Percentiles rank a stretch among this genome's conserved stretches.
These are phyloP conservation scores for Cololabis saira DNA, from an alignment of 2,113 vertebrate species.

Conservation along the genomic window DNA sequence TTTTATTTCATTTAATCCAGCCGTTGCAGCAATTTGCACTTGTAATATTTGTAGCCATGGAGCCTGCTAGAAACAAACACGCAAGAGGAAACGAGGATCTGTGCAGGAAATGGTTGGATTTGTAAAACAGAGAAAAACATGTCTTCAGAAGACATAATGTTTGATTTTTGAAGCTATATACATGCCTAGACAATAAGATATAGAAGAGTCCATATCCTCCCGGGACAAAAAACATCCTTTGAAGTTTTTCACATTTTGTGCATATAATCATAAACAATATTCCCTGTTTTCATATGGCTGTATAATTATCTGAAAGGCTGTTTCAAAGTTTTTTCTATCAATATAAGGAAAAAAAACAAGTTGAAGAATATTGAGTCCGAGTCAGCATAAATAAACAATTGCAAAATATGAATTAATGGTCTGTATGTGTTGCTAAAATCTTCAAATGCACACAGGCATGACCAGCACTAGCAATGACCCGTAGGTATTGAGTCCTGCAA, in stretches of 20 bases:
- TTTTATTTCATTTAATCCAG: conserved; percentile 83
- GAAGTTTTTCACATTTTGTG: too few relatives aligned
- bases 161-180: background rate
- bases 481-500: too few relatives aligned
- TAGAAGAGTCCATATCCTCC: conserved; percentile 4
- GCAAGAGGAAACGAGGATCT: conserved; percentile 32
- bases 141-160: conserved; percentile 2
- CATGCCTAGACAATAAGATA: background rate
- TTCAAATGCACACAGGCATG: background rate
- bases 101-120: conserved; percentile 11
- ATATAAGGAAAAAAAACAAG: background rate
- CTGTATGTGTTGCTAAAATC: background rate
- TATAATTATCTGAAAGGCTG: background rate
- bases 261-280: background rate
- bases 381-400: too few relatives aligned
- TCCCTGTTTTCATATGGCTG: background rate
- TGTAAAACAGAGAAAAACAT: conserved; percentile 5
- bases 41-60: conserved; percentile 78
- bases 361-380: too few relatives aligned
- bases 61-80: conserved; percentile 63
- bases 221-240: background rate
- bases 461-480: background rate
- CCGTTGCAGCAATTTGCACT: conserved; percentile 74
- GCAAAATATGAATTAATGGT: background rate
- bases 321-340: background rate